Evolutionary conservation across 2,888 invertebrate genomes (phyloP).

Genomic region (Seladonia tumulorum): DNA sequence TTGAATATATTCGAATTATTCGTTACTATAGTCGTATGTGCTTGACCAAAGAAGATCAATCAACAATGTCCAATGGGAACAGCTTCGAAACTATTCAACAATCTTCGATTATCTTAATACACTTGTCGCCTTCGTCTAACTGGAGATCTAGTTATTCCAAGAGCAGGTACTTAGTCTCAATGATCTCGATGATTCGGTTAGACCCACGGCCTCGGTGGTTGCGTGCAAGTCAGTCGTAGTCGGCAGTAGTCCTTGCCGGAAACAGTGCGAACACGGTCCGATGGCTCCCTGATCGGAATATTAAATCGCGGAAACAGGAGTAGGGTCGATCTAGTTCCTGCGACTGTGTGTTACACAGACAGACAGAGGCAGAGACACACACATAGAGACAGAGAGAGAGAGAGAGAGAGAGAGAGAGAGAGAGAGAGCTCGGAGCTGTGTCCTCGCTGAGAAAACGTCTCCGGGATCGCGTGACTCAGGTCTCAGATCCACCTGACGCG

Average conservation of each 20-base stretch:
- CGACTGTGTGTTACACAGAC: not conserved
- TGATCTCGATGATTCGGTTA: slow-evolving; percentile 65
- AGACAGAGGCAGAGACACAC: no score
- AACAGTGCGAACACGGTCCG: slow-evolving; percentile 56
- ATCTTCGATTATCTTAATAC: not conserved
- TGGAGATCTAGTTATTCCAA: slow-evolving; percentile 54
- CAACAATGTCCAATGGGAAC: not conserved
- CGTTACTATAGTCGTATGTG: not conserved
- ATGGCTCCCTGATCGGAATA: slow-evolving; percentile 69
- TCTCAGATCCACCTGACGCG: slow-evolving; percentile 42
- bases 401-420: not conserved
- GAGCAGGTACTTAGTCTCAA: slow-evolving; percentile 43
- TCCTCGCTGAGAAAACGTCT: slow-evolving; percentile 15
- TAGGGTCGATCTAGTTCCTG: slow-evolving; percentile 54
- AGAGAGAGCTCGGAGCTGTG: not conserved
- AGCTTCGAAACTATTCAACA: not conserved
- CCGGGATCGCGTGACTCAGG: slow-evolving; percentile 56
- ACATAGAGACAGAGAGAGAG: not conserved
- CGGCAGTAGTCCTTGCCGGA: slow-evolving; percentile 64
- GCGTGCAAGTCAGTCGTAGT: not conserved
- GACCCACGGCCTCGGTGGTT: slow-evolving; percentile 67
- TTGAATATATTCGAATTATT: not conserved
- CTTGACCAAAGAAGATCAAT: not conserved
- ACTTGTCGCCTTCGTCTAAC: slow-evolving; percentile 63
- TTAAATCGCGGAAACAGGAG: slow-evolving; percentile 47